phyloP scores from a whole-genome alignment of 1,140 invertebrate species.

The Sycophila sp. region DNA sequence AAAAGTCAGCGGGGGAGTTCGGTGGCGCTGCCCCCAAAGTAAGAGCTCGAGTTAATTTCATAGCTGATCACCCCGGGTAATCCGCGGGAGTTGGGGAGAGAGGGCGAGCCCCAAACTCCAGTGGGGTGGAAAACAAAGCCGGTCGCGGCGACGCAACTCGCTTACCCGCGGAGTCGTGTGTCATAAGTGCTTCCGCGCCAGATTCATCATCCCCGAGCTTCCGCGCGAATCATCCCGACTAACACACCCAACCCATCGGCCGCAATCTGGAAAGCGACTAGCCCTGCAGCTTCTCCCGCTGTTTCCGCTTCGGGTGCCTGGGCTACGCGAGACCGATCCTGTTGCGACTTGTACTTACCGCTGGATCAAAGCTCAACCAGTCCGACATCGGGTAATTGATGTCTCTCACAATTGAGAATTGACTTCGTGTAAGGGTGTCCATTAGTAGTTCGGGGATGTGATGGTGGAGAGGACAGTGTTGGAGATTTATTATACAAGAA shows the following conservation, averaged over 20 bases:
- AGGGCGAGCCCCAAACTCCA: conserved; percentile 40
- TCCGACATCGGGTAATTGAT: no score
- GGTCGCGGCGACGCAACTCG: conserved; percentile 9
- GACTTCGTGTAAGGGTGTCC: no score
- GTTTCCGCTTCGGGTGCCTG: no score
- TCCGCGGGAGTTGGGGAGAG: conserved; percentile 47
- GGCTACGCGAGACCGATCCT: neutral
- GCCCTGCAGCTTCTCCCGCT: neutral
- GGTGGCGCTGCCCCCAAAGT: neutral
- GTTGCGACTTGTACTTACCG: neutral
- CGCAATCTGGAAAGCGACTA: no score
- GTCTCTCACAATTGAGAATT: no score
- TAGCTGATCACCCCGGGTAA: conserved; percentile 67
- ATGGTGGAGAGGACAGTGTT: no score
- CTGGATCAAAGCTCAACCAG: no score
- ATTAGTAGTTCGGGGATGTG: no score
- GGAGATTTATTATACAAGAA: no score
- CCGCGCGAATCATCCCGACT: conserved; percentile 40
- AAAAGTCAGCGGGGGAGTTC: no score
- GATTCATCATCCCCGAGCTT: conserved; percentile 63
- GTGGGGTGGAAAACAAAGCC: conserved; percentile 66
- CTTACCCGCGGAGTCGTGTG: conserved; percentile 50
- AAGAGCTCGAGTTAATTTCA: conserved; percentile 64
- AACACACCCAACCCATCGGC: no score
- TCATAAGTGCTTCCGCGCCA: conserved; percentile 67